Percentiles rank a stretch among this genome's conserved stretches.
phyloP scores from a whole-genome alignment of 1,140 invertebrate species.

The Eubasilissa regina region DNA sequence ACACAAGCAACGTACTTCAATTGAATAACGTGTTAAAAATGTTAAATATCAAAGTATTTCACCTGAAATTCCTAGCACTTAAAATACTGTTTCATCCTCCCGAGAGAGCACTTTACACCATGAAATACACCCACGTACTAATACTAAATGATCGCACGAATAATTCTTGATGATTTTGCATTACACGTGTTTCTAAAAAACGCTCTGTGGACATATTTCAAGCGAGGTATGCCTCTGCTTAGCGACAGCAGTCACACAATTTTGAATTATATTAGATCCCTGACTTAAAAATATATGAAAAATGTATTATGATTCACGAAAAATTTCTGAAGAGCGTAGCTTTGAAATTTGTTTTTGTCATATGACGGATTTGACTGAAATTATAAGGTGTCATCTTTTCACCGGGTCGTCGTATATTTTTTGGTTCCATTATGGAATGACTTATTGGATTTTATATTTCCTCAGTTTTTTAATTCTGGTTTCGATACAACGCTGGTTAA shows the following conservation, averaged over 20 bases:
- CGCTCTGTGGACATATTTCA: not conserved
- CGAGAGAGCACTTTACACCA: conserved; percentile 6
- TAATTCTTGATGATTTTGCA: conserved; percentile 18
- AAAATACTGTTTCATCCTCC: not conserved
- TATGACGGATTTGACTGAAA: no score
- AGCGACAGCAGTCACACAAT: not conserved
- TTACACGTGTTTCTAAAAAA: conserved; percentile 4
- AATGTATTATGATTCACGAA: not conserved
- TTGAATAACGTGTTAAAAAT: no score
- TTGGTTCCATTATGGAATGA: no score
- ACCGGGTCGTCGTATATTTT: no score
- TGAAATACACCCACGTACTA: conserved; percentile 3
- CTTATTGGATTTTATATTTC: no score
- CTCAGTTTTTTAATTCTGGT: no score
- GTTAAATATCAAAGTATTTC: not conserved
- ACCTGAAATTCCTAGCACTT: conserved; percentile 1
- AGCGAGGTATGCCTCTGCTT: not conserved
- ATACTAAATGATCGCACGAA: not conserved
- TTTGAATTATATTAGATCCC: not conserved
- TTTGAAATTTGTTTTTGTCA: no score
- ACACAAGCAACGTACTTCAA: no score
- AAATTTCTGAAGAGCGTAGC: not conserved
- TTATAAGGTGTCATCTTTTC: no score
- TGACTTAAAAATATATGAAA: not conserved
- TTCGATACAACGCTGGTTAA: no score